Evolutionary conservation across 2,113 vertebrate genomes (phyloP).

Genomic region (Brachyistius frenatus): DNA sequence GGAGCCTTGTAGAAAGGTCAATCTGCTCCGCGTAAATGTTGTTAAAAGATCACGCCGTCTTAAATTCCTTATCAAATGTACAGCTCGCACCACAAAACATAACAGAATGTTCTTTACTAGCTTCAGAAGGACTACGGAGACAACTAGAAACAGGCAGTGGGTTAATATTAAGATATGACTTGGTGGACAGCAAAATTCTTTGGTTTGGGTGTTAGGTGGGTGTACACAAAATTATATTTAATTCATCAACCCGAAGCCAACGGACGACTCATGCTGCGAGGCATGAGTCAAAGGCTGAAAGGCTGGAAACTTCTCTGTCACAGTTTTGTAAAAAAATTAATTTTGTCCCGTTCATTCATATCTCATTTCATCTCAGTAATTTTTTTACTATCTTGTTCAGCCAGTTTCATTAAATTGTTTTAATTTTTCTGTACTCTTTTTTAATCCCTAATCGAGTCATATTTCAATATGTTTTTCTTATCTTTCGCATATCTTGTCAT

Average conservation of each 20-base stretch:
- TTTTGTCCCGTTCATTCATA: not conserved
- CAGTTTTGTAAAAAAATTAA: conserved; percentile 3
- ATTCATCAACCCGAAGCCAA: conserved; percentile 24
- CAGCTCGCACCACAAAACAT: conserved; percentile 8
- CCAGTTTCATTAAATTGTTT: too few relatives aligned
- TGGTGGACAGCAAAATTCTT: conserved; percentile 6
- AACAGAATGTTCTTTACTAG: conserved; percentile 25
- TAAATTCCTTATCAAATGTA: conserved; percentile 40
- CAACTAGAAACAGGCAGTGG: not conserved
- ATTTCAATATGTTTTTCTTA: not conserved
- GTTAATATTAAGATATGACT: conserved; percentile 20
- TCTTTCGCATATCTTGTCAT: not conserved
- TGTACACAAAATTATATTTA: conserved; percentile 13
- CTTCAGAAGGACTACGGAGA: conserved; percentile 29
- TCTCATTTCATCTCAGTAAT: not conserved
- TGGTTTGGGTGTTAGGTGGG: conserved; percentile 12
- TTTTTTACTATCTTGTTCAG: too few relatives aligned
- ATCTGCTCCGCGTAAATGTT: not conserved
- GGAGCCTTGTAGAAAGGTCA: conserved; percentile 23
- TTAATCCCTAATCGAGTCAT: too few relatives aligned
- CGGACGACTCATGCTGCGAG: conserved; percentile 16
- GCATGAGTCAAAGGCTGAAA: not conserved
- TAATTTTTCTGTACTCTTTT: too few relatives aligned
- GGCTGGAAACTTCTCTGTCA: conserved; percentile 18
- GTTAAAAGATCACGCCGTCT: conserved; percentile 36